Evolutionary conservation across 2,888 invertebrate genomes (phyloP).

Genomic region (Uropetala carovei): DNA sequence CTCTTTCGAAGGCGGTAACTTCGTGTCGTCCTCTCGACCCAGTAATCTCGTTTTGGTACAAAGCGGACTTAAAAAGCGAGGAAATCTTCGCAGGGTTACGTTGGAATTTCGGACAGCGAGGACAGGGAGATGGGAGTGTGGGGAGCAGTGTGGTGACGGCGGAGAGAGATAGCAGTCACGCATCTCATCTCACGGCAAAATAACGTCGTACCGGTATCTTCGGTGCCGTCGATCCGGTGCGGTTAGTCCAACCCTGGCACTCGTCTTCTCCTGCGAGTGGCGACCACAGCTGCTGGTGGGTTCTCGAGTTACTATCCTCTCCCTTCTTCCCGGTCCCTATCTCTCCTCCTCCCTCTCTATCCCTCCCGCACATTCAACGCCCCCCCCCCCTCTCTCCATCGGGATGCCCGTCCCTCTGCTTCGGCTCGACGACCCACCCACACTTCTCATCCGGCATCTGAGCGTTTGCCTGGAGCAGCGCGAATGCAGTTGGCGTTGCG

Average conservation of each 20-base stretch:
- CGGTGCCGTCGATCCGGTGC: background rate
- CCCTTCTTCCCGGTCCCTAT: background rate
- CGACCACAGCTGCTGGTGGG: conserved; percentile 31
- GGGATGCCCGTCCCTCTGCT: background rate
- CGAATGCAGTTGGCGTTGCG: background rate
- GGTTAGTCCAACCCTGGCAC: conserved; percentile 35
- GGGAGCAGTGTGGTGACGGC: too few species aligned
- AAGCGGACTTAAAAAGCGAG: background rate
- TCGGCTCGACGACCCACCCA: conserved; percentile 30
- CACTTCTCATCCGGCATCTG: conserved; percentile 23
- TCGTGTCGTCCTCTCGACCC: too few species aligned
- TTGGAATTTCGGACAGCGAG: background rate
- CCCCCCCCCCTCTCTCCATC: background rate
- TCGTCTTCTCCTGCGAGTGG: background rate
- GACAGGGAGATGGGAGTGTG: background rate
- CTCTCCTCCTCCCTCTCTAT: background rate
- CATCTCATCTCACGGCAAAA: background rate
- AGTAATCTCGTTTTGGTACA: background rate
- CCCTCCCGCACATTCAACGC: background rate
- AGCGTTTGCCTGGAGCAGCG: background rate
- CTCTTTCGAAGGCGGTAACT: too few species aligned
- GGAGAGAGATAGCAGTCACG: background rate
- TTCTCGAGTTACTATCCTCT: background rate
- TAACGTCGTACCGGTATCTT: background rate
- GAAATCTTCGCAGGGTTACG: background rate